Conservation (phyloP, 2,113 vertebrate genomes). For the Carollia perspicillata region DNA sequence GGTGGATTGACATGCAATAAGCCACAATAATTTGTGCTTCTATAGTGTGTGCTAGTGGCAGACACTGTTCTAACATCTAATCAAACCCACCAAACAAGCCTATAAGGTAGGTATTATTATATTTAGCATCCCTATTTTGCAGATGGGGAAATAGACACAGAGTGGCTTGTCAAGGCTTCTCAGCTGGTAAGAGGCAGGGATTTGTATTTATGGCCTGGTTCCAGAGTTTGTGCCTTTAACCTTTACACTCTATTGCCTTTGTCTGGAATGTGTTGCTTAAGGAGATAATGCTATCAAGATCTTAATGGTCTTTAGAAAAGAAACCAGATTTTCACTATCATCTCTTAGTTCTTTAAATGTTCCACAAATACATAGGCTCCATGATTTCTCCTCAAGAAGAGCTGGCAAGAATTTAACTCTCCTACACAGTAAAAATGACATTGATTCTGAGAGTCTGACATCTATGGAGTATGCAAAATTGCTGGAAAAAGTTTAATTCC, state of each 20-base stretch:
- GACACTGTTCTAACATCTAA: background rate
- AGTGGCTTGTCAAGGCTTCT: background rate
- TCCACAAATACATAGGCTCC: background rate
- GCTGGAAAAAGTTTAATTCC: background rate
- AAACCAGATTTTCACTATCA: background rate
- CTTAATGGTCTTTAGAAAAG: background rate
- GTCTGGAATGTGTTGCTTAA: background rate
- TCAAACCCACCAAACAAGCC: background rate
- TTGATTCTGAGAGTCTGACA: background rate
- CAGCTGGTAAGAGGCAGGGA: background rate
- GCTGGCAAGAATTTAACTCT: background rate
- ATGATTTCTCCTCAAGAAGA: background rate
- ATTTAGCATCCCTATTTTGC: background rate
- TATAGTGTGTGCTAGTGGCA: background rate
- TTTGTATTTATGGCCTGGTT: accelerated
- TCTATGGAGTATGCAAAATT: background rate
- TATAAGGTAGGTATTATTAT: accelerated
- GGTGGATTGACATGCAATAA: background rate
- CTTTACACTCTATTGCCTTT: background rate
- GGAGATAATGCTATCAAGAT: background rate
- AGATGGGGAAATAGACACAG: background rate
- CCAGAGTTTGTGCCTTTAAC: background rate
- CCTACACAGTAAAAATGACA: background rate
- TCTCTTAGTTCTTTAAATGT: background rate
- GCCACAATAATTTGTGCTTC: background rate